Base-by-base conservation (phyloP, 30 jellyfish, hydroid and myxozoan genomes). In the Aurelia sp. region DNA sequence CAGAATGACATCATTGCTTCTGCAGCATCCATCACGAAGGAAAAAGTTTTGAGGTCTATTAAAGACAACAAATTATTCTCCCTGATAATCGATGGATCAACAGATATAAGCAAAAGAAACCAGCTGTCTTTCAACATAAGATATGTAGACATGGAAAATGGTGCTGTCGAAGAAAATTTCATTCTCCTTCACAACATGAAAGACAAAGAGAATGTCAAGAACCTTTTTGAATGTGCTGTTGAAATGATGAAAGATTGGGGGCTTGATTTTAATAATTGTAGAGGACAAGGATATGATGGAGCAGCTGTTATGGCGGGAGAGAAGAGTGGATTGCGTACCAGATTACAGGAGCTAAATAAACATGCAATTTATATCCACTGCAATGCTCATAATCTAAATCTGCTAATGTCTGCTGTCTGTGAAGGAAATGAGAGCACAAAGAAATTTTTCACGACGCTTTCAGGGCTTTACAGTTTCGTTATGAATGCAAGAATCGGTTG, bases 231-330 rank as follows among this genome's bases (percentile, higher is more conserved):
- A 44, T 44, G 79, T 67, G 79, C 20, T 24, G n/a, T 67, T 21
- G 79, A 67, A 19, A 67, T 67, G 79, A 67, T 67, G 50, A 40
- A 18, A 44, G 55, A 44, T 44, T 72, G 84, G 84, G 84, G 68
- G 44, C 84, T 72, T 30, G 67, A 72, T 52, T 72, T 72, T 18
- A 72, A 44, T 70, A 52, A 72, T 40, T 72, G 84, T 13, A n/a
- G 84, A 72, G 78, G 52, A 17, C 78, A 66, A 66, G 84, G 44
- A 20, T 72, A 72, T 44, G 84, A 72, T 17, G 84, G 74, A 30
- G 67, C 68, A 72, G 84, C 84, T 40, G 84, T 72, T 72, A 72
- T 72, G 84, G 67, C 68, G 27, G 67, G 84, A 13, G 50, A 35
- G 44, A 8, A 31, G 9, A 22, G 44, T 72, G 84, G 67, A 44